Evolutionary conservation across 2,113 vertebrate genomes (phyloP).

Genomic region (Odocoileus virginianus): DNA sequence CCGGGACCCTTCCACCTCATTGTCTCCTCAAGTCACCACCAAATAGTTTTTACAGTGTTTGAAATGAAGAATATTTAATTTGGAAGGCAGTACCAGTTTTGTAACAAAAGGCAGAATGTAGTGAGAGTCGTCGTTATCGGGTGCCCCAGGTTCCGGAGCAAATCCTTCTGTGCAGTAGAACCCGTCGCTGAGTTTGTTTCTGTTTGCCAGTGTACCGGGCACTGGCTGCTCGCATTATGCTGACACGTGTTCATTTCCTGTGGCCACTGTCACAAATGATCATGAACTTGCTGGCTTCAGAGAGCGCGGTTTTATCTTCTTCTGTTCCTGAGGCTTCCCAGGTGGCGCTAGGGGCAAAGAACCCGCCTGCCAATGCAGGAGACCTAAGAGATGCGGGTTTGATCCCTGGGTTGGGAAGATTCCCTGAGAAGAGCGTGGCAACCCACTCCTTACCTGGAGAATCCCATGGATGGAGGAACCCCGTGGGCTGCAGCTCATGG

Average conservation of each 20-base stretch:
- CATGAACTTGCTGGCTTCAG: neutral
- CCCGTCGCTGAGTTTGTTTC: neutral
- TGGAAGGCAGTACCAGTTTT: neutral
- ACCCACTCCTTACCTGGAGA: neutral
- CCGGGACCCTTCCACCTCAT: neutral
- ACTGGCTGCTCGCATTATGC: neutral
- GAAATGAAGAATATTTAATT: neutral
- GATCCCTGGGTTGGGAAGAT: neutral
- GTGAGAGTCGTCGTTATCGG: accelerated
- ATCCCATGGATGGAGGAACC: neutral
- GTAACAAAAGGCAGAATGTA: neutral
- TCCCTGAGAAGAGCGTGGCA: neutral
- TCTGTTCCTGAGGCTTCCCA: neutral
- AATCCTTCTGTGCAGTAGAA: neutral
- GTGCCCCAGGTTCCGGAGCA: neutral
- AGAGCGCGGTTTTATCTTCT: neutral
- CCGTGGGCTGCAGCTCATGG: neutral
- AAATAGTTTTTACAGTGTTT: neutral
- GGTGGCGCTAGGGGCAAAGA: neutral
- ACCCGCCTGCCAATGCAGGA: neutral
- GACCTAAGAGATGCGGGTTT: neutral
- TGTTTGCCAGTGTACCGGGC: accelerated
- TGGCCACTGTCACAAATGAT: neutral
- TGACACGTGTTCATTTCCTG: neutral
- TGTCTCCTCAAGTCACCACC: neutral